Evolutionary conservation across 2,113 vertebrate genomes (phyloP).

Genomic region (Percopsis transmontana): DNA sequence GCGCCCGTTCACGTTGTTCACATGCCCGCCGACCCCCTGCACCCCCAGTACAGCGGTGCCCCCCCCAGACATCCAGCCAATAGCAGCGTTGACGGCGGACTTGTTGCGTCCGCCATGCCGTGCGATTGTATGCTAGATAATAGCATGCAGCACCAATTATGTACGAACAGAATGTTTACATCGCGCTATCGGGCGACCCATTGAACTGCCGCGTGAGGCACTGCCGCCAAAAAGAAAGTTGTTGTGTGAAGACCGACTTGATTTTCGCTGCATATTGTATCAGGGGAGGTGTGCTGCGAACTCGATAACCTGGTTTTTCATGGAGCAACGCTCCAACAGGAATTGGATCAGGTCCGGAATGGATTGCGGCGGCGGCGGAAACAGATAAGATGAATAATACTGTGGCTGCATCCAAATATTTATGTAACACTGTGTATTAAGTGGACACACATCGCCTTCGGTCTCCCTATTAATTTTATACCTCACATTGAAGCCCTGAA

Average conservation of each 20-base stretch:
- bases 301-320: conserved; percentile 52
- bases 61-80: conserved; percentile 35
- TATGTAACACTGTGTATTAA: conserved; percentile 36
- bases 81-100: no score
- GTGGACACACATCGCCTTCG: conserved; percentile 16
- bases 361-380: conserved; percentile 42
- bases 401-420: conserved; percentile 42
- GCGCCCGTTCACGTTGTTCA: conserved; percentile 61
- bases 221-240: background rate
- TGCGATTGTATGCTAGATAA: background rate
- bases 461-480: conserved; percentile 17
- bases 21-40: conserved; percentile 37
- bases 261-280: conserved; percentile 62
- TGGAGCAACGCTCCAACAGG: conserved; percentile 33
- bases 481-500: background rate
- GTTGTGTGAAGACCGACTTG: conserved; percentile 36
- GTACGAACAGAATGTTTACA: conserved; percentile 34
- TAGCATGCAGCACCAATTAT: background rate
- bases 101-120: conserved; percentile 1
- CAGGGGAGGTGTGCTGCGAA: conserved; percentile 41
- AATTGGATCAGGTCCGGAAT: conserved; percentile 38
- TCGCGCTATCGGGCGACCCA: conserved; percentile 44
- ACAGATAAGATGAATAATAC: conserved; percentile 50
- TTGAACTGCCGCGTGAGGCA: conserved; percentile 26
- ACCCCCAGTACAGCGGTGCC: conserved; percentile 4